Percentiles rank a stretch among this genome's conserved stretches.
These are phyloP conservation scores for Chrysina gloriosa DNA, from an alignment of 2,888 invertebrate genomes.

Conservation along the genomic window DNA sequence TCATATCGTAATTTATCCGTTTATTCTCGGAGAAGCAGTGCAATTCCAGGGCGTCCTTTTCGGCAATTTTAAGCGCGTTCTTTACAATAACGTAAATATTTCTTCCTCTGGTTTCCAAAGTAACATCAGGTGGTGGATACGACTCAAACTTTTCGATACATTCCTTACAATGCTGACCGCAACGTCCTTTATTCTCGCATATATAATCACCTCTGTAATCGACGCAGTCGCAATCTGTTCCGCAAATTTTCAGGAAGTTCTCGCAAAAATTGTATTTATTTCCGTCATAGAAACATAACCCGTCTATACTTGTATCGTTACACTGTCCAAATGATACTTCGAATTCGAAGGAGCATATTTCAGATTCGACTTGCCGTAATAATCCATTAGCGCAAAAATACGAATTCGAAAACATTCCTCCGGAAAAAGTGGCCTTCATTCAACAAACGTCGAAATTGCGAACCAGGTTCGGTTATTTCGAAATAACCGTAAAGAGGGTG, in stretches of 20 bases:
- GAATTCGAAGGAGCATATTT: neutral
- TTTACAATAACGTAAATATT: neutral
- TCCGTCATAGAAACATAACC: constrained; percentile 10
- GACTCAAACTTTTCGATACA: constrained; percentile 20
- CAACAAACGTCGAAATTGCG: neutral
- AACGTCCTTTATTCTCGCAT: neutral
- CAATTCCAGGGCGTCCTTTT: neutral
- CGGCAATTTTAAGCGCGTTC: constrained; percentile 5
- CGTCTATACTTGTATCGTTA: neutral
- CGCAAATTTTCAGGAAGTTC: constrained; percentile 12
- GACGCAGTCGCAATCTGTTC: neutral
- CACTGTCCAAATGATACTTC: neutral
- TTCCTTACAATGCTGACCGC: neutral
- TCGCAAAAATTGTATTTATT: constrained; percentile 9
- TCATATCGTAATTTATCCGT: too few relatives aligned
- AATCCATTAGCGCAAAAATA: neutral
- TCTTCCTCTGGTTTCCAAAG: neutral
- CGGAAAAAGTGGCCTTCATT: neutral
- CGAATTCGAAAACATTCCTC: neutral
- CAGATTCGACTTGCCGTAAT: neutral
- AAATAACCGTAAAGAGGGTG: constrained; percentile 10
- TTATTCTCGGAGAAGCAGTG: constrained; percentile 27
- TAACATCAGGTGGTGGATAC: constrained; percentile 20
- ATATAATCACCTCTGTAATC: neutral
- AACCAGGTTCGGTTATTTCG: constrained; percentile 7